Evolutionary conservation across 2,888 invertebrate species (phyloP).

Genomic region (Psylliodes chrysocephalus): DNA sequence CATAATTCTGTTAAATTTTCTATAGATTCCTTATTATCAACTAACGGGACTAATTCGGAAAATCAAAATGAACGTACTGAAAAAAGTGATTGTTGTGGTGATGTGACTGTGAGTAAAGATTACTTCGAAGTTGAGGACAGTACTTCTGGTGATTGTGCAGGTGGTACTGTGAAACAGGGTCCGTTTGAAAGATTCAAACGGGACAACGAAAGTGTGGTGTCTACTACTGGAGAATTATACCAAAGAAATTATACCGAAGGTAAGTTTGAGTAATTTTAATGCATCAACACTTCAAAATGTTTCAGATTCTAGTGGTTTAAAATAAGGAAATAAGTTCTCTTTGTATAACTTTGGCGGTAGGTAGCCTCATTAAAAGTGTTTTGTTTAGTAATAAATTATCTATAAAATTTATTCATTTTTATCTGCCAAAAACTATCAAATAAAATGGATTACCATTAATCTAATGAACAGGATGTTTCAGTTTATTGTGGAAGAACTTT

Average conservation of each 20-base stretch:
- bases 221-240: slow-evolving; percentile 35
- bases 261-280: slow-evolving; percentile 2
- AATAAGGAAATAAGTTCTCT: too few relatives aligned
- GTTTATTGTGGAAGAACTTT: too few relatives aligned
- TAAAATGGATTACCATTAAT: too few relatives aligned
- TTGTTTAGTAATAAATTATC: too few relatives aligned
- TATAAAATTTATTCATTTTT: too few relatives aligned
- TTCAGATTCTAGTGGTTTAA: too few relatives aligned
- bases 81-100: slow-evolving; percentile 7
- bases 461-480: too few relatives aligned
- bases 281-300: too few relatives aligned
- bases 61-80: not conserved
- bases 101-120: not conserved
- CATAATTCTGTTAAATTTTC: slow-evolving; percentile 54
- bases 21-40: slow-evolving; percentile 55
- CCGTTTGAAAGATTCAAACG: slow-evolving; percentile 12
- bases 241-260: slow-evolving; percentile 27
- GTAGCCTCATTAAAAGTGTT: too few relatives aligned
- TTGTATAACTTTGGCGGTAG: too few relatives aligned
- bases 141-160: not conserved
- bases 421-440: too few relatives aligned
- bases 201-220: slow-evolving; percentile 33
- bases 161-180: not conserved
- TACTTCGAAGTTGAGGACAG: slow-evolving; percentile 5
- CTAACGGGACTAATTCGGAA: slow-evolving; percentile 19